phyloP scores from a whole-genome alignment of 1,140 invertebrate species.

The Aphelenchoides besseyi region DNA sequence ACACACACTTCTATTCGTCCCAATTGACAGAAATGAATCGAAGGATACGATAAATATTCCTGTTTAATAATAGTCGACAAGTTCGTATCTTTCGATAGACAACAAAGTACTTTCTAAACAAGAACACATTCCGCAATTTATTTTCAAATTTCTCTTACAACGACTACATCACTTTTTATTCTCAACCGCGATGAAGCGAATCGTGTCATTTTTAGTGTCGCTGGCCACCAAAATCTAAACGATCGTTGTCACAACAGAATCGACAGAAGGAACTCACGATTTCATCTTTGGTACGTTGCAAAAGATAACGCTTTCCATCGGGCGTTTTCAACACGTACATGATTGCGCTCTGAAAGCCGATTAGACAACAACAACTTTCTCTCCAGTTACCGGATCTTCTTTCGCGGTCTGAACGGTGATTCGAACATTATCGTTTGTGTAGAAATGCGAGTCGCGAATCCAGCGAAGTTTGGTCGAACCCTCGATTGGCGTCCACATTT shows the following conservation, averaged over 20 bases:
- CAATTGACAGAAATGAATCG: no score
- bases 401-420: neutral
- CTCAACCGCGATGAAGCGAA: neutral
- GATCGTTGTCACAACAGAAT: neutral
- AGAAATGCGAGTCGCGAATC: neutral
- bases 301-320: neutral
- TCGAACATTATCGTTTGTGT: neutral
- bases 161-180: no score
- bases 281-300: neutral
- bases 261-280: neutral
- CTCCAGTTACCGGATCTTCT: neutral
- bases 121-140: no score
- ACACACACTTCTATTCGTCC: no score
- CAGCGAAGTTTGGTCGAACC: neutral
- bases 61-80: no score
- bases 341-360: neutral
- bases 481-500: neutral
- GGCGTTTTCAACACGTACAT: constrained; percentile 1
- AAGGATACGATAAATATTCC: no score
- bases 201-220: neutral
- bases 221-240: neutral
- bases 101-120: no score
- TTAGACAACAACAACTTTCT: no score
- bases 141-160: no score
- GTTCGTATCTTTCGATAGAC: no score